A percentile compares a stretch with the other conserved stretches of the same genome.
These are phyloP conservation scores for Aspiorhynchus laticeps DNA, from an alignment of 2,113 vertebrate genomes.

Conservation along the genomic window DNA sequence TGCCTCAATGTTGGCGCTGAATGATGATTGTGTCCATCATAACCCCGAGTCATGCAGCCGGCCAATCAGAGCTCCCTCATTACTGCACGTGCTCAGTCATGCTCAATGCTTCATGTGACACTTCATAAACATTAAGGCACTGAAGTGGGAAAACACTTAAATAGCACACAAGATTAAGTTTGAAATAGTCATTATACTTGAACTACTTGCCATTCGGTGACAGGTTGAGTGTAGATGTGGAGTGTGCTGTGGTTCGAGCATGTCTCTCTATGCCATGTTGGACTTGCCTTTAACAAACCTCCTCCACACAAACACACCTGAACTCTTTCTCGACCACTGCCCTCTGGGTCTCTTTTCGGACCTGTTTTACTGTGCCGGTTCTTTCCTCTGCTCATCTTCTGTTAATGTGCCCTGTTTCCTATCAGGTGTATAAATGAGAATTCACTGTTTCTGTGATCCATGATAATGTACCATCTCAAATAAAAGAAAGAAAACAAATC, in stretches of 20 bases:
- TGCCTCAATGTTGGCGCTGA: neutral
- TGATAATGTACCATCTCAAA: constrained; percentile 55
- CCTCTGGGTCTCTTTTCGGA: constrained; percentile 34
- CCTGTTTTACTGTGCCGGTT: neutral
- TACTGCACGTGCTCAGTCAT: constrained; percentile 13
- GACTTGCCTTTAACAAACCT: constrained; percentile 20
- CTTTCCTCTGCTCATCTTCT: constrained; percentile 35
- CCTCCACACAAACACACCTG: neutral
- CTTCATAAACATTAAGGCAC: neutral
- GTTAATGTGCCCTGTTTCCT: constrained; percentile 43
- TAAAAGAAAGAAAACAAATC: constrained; percentile 46
- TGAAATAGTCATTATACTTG: constrained; percentile 9
- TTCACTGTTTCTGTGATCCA: constrained; percentile 55
- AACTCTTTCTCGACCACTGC: neutral
- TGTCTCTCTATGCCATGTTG: constrained; percentile 40
- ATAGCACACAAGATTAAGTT: constrained; percentile 22
- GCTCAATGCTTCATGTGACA: constrained; percentile 1
- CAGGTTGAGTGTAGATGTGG: constrained; percentile 25
- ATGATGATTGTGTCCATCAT: constrained; percentile 1
- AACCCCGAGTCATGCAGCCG: neutral
- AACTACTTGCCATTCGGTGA: constrained; percentile 31
- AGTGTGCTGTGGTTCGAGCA: constrained; percentile 24
- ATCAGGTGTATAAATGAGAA: constrained; percentile 47
- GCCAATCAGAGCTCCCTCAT: constrained; percentile 3
- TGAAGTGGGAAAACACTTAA: constrained; percentile 24